Evolutionary conservation across 1,140 invertebrate genomes (phyloP).

Genomic region (Drosophila varians): DNA sequence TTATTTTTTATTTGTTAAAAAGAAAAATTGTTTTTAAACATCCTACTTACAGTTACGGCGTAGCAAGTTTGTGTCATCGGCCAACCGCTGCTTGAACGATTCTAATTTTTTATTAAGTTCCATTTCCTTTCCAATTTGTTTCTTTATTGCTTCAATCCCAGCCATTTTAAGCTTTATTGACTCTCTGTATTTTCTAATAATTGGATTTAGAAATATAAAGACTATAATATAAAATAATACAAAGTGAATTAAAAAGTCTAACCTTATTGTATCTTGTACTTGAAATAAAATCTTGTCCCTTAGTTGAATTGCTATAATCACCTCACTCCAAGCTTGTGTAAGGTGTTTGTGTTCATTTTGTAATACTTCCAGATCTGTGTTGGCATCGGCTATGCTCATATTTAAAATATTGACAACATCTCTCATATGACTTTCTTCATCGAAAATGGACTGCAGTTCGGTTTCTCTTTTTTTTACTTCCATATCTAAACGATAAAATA

Average conservation of each 20-base stretch:
- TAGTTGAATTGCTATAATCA: slow-evolving; percentile 88
- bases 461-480: slow-evolving; percentile 85
- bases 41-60: slow-evolving; percentile 79
- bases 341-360: slow-evolving; percentile 88
- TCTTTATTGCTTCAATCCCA: slow-evolving; percentile 86
- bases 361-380: slow-evolving; percentile 88
- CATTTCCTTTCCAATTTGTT: slow-evolving; percentile 87
- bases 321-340: slow-evolving; percentile 89
- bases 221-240: neutral
- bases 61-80: slow-evolving; percentile 85
- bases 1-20: too few species aligned
- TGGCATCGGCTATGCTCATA: slow-evolving; percentile 85
- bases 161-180: slow-evolving; percentile 85
- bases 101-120: slow-evolving; percentile 87
- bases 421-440: slow-evolving; percentile 84
- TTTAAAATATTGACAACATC: slow-evolving; percentile 83
- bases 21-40: too few species aligned
- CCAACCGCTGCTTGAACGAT: slow-evolving; percentile 85
- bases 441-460: slow-evolving; percentile 84
- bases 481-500: slow-evolving; percentile 84
- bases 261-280: slow-evolving; percentile 78
- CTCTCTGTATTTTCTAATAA: slow-evolving; percentile 85
- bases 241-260: neutral
- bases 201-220: neutral
- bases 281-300: slow-evolving; percentile 87